Conservation (phyloP, 2,113 vertebrate genomes). For the Pseudorasbora parva region DNA sequence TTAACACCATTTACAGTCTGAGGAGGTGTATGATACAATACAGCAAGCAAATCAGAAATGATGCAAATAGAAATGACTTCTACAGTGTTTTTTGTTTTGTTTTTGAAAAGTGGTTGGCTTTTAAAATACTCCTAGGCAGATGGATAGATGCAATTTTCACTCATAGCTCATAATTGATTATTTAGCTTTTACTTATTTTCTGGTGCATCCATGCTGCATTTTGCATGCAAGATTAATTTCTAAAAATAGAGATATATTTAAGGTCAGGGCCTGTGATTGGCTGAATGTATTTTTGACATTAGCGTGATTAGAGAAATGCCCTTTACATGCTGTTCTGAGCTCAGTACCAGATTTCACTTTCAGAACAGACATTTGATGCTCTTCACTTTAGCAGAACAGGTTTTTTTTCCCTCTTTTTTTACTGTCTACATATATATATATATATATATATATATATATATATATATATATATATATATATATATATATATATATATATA, state of each 20-base stretch:
- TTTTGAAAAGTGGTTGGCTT: too few relatives aligned
- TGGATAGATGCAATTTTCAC: neutral
- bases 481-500: too few relatives aligned
- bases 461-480: too few relatives aligned
- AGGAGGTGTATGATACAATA: neutral
- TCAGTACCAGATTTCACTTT: constrained; percentile 80
- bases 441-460: too few relatives aligned
- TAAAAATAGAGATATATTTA: constrained; percentile 41
- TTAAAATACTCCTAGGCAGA: neutral
- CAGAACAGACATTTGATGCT: constrained; percentile 78
- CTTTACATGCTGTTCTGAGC: constrained; percentile 80
- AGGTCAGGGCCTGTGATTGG: constrained; percentile 56
- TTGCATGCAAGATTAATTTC: constrained; percentile 25
- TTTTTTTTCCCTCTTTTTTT: too few relatives aligned
- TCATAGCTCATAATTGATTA: neutral
- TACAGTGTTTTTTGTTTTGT: neutral
- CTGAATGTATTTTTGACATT: constrained; percentile 69
- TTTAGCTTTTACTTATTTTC: constrained; percentile 6
- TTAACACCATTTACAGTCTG: constrained; percentile 19
- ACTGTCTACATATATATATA: too few relatives aligned
- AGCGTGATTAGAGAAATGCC: constrained; percentile 70
- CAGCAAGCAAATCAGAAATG: neutral
- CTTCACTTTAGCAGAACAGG: constrained; percentile 80
- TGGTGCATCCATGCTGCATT: constrained; percentile 17
- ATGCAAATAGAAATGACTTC: neutral